These are phyloP conservation scores for Xiphorhynchus erythropygius DNA, from an alignment of 2,797 vertebrate species.

Conservation along the genomic window DNA sequence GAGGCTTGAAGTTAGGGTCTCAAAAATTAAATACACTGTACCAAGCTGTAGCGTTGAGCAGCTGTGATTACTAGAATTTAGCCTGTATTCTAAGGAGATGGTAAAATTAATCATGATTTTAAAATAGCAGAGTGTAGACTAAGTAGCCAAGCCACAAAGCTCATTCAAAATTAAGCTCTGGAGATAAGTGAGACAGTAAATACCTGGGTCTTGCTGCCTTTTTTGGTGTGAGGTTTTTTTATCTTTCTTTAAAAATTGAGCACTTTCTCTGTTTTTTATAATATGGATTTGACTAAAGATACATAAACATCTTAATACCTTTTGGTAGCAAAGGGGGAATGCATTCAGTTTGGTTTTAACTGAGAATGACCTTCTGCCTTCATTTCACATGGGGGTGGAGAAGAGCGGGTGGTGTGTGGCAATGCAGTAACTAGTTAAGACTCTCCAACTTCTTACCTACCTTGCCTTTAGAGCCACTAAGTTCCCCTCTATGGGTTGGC, in stretches of 20 bases:
- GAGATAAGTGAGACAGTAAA: not conserved
- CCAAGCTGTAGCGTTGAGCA: not conserved
- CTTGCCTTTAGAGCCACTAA: not conserved
- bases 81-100: not conserved
- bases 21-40: not conserved
- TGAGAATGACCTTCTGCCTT: not conserved
- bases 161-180: not conserved
- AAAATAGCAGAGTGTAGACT: not conserved
- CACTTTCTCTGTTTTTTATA: not conserved
- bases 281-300: not conserved
- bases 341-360: not conserved
- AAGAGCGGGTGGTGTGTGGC: not conserved
- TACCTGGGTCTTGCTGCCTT: not conserved
- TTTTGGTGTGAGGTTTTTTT: not conserved
- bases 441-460: not conserved
- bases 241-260: not conserved
- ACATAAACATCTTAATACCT: not conserved
- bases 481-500: not conserved
- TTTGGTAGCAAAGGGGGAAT: not conserved
- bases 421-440: not conserved
- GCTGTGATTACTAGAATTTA: not conserved
- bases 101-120: not conserved
- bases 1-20: not conserved
- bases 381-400: not conserved
- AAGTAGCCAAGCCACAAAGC: not conserved